Evolutionary conservation across 2,888 invertebrate genomes (phyloP), one percentile per base, ranked within the genome.

Genomic region (Diarsia mendica): DNA sequence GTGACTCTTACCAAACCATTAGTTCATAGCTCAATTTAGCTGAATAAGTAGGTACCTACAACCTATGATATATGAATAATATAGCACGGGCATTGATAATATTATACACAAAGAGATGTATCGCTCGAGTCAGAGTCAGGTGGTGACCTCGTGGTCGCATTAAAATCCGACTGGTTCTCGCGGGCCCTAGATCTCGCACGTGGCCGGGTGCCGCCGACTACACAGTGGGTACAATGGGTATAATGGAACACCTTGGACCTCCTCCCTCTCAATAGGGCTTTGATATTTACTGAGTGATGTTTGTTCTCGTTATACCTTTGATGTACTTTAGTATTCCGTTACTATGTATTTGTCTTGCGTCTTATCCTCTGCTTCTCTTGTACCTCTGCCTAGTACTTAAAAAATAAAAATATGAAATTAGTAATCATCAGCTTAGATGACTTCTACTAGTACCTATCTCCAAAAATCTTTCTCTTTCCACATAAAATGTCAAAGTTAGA

Each of bases 141-240:
- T 89, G 83, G 80, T 90, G 92, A 91, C 92, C 92, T 92, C 92
- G 92, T 91, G 91, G 80, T 86, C 89, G 88, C 88, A 92, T 93
- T 92, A 87, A 80, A 79, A 69, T 73, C 75, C 87, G 78, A 88
- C 88, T 76, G 82, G 89, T 77, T 87, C 85, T 83, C 49, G 72
- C 85, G 85, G 87, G 88, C 87, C 89, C 90, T 89, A 86, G 83
- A 79, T 86, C 85, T 80, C 84, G 87, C 92, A 91, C 91, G 91
- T 90, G 92, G 83, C 73, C 74, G 60, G 20, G 39, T 51, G 23
- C 60, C 61, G 23, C 60, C 61, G 61, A 20, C 61, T 28, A 33
- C 33, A 33, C 33, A 33, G 23, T 48, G 49, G 65, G 51, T 48
- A 77, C 65, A 79, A 71, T 67, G 66, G 65, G 51, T 39, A 77